phyloP scores from a whole-genome alignment of 2,888 invertebrate species.

The Ophioninae sp. region DNA sequence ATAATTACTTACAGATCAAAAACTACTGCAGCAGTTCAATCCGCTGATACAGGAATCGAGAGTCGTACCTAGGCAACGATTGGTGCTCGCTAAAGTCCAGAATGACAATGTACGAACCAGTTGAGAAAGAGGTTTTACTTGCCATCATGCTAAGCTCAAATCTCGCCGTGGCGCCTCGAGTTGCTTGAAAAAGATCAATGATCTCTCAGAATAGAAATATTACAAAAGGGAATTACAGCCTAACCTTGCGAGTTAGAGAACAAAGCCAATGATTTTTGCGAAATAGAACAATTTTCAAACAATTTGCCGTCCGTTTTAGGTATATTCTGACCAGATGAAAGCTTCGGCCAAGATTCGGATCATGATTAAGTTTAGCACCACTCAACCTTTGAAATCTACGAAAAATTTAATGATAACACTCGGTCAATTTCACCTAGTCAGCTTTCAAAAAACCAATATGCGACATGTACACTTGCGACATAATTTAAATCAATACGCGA shows the following conservation, averaged over 20 bases:
- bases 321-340: not conserved
- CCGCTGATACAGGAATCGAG: conserved; percentile 78
- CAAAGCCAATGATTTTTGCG: not conserved
- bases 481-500: no score
- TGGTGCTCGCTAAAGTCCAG: conserved; percentile 84
- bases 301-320: not conserved
- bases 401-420: no score
- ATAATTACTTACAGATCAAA: conserved; percentile 79
- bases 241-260: not conserved
- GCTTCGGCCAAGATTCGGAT: no score
- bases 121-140: conserved; percentile 24
- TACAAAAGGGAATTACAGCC: not conserved
- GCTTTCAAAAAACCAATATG: no score
- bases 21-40: conserved; percentile 82
- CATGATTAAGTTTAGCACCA: no score
- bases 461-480: no score
- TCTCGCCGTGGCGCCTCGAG: no score
- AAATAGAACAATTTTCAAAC: not conserved
- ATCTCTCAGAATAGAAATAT: not conserved
- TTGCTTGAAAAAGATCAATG: no score
- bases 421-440: no score
- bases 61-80: conserved; percentile 85
- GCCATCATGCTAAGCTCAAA: no score
- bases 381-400: no score
- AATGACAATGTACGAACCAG: conserved; percentile 82